Percentiles rank a stretch among this genome's conserved stretches.
These are phyloP conservation scores for Plutomurus gul DNA, from an alignment of 1,140 invertebrate species.

Conservation along the genomic window DNA sequence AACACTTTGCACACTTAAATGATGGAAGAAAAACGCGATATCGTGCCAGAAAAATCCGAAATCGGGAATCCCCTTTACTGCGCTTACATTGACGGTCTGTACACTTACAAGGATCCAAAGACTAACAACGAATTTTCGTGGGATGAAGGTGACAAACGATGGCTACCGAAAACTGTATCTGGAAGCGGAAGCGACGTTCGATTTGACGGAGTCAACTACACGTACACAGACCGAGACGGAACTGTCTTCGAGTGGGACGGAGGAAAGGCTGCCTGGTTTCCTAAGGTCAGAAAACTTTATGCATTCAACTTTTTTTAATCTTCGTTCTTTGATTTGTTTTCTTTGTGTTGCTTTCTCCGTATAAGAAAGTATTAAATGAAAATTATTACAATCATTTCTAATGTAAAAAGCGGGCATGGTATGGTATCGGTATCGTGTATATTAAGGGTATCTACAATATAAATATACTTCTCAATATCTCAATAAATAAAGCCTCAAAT, in stretches of 20 bases:
- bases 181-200: constrained; percentile 47
- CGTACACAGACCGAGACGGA: constrained; percentile 85
- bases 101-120: constrained; percentile 52
- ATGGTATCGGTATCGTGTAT: too few species aligned
- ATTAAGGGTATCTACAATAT: too few species aligned
- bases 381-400: too few species aligned
- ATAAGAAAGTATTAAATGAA: too few species aligned
- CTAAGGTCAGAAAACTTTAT: constrained; percentile 68
- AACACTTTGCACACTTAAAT: too few species aligned
- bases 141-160: constrained; percentile 43
- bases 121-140: constrained; percentile 41
- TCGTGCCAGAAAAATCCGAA: constrained; percentile 32
- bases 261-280: constrained; percentile 91
- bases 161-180: constrained; percentile 34
- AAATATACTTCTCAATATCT: too few species aligned
- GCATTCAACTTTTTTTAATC: too few species aligned
- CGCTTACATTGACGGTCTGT: constrained; percentile 46
- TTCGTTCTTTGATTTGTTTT: too few species aligned
- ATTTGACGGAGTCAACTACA: constrained; percentile 64
- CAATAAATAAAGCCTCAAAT: too few species aligned
- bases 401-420: too few species aligned
- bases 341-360: too few species aligned
- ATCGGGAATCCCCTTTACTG: constrained; percentile 50
- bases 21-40: constrained; percentile 37
- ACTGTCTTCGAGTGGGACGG: constrained; percentile 89